Evolutionary conservation across 2,113 vertebrate genomes (phyloP).

Genomic region (Daphoenositta chrysoptera): DNA sequence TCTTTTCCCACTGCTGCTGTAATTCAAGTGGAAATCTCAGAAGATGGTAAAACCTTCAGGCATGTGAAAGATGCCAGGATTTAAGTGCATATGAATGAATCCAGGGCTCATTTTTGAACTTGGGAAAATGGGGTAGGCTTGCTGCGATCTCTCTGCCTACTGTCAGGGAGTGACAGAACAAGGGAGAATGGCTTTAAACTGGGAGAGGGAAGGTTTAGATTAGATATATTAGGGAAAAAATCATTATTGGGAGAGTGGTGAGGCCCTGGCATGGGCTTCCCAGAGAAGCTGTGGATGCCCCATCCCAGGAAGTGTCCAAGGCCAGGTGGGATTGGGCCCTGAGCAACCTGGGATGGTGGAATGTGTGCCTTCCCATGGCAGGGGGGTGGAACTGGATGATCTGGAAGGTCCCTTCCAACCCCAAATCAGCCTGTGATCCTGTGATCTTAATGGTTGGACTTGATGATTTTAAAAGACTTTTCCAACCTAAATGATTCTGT

Average conservation of each 20-base stretch:
- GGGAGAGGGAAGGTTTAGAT: background rate
- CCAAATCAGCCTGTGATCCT: background rate
- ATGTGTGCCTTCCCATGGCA: background rate
- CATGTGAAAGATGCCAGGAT: background rate
- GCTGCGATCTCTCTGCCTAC: background rate
- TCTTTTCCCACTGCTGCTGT: background rate
- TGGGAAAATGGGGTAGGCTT: background rate
- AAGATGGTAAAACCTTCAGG: slow-evolving; percentile 29
- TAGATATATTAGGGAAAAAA: background rate
- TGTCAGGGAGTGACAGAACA: background rate
- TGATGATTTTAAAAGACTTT: background rate
- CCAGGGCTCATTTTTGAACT: background rate
- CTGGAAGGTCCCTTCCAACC: background rate
- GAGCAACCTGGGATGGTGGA: fast-evolving
- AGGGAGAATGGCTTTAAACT: background rate
- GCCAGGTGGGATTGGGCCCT: fast-evolving
- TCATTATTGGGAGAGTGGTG: background rate
- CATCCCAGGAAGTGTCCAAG: background rate
- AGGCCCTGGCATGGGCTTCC: background rate
- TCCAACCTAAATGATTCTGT: background rate
- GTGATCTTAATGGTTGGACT: background rate
- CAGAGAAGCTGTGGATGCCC: background rate
- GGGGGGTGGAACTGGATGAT: fast-evolving
- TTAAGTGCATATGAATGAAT: background rate
- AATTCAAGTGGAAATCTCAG: slow-evolving; percentile 18